A percentile compares a stretch with the other conserved stretches of the same genome.
phyloP scores from a whole-genome alignment of 2,113 vertebrate species.

The Calidris pugnax region DNA sequence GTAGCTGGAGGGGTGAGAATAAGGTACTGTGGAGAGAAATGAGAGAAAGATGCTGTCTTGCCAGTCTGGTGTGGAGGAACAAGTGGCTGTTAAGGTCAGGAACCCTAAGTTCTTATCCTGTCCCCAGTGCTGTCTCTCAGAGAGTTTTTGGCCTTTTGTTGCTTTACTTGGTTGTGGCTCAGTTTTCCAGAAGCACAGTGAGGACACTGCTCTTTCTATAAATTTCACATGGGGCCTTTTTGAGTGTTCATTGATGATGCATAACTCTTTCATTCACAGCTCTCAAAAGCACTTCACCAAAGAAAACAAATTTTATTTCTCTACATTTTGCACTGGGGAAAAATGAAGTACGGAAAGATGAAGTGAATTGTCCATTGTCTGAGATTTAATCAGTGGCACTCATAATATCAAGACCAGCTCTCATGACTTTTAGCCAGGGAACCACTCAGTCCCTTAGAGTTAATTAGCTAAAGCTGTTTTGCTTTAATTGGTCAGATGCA shows the following conservation, averaged over 20 bases:
- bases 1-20: background rate
- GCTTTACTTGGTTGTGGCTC: background rate
- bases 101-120: background rate
- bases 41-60: background rate
- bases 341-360: background rate
- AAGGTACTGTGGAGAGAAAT: background rate
- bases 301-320: constrained; percentile 7
- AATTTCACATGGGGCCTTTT: background rate
- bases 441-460: background rate
- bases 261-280: background rate
- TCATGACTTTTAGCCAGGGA: constrained; percentile 4
- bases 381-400: constrained; percentile 23
- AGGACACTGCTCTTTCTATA: background rate
- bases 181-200: background rate
- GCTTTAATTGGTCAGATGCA: constrained; percentile 41
- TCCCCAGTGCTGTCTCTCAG: background rate
- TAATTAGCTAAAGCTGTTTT: constrained; percentile 56
- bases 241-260: background rate
- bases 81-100: background rate
- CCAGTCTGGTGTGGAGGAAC: background rate
- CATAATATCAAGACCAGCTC: background rate
- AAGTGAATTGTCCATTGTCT: background rate
- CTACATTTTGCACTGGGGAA: background rate
- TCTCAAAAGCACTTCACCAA: constrained; percentile 25
- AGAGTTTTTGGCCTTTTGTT: background rate